Evolutionary conservation across 2,888 invertebrate species (phyloP).

Genomic region (Halictus ligatus): DNA sequence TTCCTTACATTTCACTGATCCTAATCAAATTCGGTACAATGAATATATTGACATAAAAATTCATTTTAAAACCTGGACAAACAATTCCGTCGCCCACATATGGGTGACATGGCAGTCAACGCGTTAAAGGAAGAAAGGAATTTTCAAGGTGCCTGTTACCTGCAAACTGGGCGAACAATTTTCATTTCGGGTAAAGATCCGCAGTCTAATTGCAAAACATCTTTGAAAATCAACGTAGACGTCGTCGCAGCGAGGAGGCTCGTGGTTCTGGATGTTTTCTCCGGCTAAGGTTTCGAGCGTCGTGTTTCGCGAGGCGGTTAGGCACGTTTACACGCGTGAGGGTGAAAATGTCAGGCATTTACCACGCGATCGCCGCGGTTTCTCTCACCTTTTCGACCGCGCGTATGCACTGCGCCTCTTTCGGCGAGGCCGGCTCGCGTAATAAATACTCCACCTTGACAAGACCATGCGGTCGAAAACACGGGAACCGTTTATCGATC

Average conservation of each 20-base stretch:
- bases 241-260: neutral
- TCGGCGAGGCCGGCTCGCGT: conserved; percentile 12
- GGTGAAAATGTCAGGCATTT: conserved; percentile 71
- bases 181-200: no score
- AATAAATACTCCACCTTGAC: conserved; percentile 37
- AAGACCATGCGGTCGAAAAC: conserved; percentile 23
- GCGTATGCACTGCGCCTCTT: conserved; percentile 18
- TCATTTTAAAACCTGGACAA: no score
- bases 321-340: conserved; percentile 22
- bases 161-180: no score
- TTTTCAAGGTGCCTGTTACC: no score
- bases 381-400: conserved; percentile 61
- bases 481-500: conserved; percentile 38
- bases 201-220: neutral
- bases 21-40: no score
- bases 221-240: neutral
- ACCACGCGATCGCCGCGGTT: conserved; percentile 58
- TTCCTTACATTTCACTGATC: no score
- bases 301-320: conserved; percentile 6
- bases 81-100: no score
- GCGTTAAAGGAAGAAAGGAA: no score
- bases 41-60: no score
- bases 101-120: no score
- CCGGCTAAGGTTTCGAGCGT: neutral
- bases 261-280: neutral